Conservation (phyloP, 2,888 invertebrate genomes). For the Nematopogon swammerdamellus region DNA sequence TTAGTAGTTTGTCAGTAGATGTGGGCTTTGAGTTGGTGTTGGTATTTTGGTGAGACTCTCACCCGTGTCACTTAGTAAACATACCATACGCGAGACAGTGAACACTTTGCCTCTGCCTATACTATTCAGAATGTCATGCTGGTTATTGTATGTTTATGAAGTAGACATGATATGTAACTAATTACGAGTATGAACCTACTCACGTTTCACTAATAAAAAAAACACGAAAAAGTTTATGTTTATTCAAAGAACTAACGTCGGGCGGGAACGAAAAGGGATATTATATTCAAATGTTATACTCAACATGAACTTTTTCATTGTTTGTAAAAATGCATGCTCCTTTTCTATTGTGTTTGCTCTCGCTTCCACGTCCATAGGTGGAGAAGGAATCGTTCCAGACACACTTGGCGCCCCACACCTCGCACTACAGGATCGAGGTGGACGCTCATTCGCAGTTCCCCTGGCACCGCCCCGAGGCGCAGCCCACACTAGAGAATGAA, state of each 20-base stretch:
- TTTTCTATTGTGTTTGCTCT: not conserved
- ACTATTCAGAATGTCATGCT: no score
- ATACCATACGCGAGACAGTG: slow-evolving; percentile 20
- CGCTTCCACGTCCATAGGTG: not conserved
- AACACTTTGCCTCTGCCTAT: not conserved
- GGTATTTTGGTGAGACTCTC: slow-evolving; percentile 52
- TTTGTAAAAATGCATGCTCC: not conserved
- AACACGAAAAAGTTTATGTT: no score
- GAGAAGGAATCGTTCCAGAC: not conserved
- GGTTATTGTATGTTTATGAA: not conserved
- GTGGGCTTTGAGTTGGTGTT: slow-evolving; percentile 38
- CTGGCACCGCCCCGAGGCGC: slow-evolving; percentile 38
- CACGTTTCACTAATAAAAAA: not conserved
- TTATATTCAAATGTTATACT: no score
- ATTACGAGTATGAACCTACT: not conserved
- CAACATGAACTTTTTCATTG: no score
- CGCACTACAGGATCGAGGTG: slow-evolving; percentile 30
- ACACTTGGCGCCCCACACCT: slow-evolving; percentile 16
- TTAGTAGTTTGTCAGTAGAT: slow-evolving; percentile 20
- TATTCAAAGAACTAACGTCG: no score
- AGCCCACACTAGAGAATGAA: slow-evolving; percentile 19
- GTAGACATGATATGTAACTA: not conserved
- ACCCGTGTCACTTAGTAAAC: slow-evolving; percentile 30
- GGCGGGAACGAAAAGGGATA: no score
- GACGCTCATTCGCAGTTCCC: slow-evolving; percentile 44